Conservation (phyloP, 2,113 vertebrate genomes). For the Chinchilla lanigera region DNA sequence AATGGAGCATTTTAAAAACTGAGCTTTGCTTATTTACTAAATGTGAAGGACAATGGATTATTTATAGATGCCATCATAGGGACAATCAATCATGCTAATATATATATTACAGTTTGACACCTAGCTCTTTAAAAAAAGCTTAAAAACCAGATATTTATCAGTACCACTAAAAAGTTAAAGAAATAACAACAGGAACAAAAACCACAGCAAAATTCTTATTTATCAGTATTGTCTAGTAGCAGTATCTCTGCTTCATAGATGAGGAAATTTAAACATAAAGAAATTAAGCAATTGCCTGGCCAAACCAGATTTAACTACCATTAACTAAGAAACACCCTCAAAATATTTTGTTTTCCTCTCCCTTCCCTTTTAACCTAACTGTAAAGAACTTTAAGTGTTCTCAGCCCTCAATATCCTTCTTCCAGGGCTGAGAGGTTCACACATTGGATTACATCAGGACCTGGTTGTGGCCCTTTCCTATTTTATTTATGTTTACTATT, state of each 20-base stretch:
- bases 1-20: not conserved
- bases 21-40: not conserved
- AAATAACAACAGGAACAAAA: not conserved
- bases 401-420: not conserved
- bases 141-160: not conserved
- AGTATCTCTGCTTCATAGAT: not conserved
- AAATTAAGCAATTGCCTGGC: not conserved
- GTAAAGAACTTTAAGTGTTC: not conserved
- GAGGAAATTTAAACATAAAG: not conserved
- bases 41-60: not conserved
- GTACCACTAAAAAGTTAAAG: not conserved
- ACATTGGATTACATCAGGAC: not conserved
- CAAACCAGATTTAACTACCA: not conserved
- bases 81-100: not conserved
- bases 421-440: not conserved
- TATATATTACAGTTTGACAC: not conserved
- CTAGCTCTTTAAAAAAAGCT: not conserved
- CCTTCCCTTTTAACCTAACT: not conserved
- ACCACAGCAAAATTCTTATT: not conserved
- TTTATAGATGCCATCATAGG: not conserved
- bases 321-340: not conserved
- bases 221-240: not conserved
- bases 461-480: not conserved
- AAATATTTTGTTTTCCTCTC: not conserved
- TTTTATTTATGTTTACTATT: too few relatives aligned